Percentiles rank a stretch among this genome's conserved stretches.
Evolutionary conservation across 2,113 vertebrate species (phyloP).

Genomic region (Girardinichthys multiradiatus): DNA sequence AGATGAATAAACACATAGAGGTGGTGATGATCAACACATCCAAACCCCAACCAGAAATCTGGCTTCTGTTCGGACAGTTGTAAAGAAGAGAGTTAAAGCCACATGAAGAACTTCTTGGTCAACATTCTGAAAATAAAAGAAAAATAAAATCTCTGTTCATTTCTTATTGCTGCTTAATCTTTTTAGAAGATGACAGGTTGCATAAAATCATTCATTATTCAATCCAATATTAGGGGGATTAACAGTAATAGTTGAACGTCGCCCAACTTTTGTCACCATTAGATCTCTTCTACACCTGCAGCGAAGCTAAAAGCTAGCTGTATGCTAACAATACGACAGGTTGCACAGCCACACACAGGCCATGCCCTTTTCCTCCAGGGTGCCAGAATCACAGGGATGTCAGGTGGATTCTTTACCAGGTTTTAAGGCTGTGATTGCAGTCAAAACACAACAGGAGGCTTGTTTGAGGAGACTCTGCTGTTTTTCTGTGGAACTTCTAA

Average conservation of each 20-base stretch:
- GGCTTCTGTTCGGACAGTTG: too few relatives aligned
- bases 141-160: background rate
- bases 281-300: background rate
- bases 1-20: background rate
- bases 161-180: background rate
- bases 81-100: background rate
- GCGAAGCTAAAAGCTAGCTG: background rate
- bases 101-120: background rate
- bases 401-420: too few relatives aligned
- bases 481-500: too few relatives aligned
- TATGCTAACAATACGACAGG: background rate
- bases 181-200: background rate
- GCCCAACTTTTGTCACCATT: too few relatives aligned
- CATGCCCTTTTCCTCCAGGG: too few relatives aligned
- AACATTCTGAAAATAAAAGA: background rate
- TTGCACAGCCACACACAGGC: background rate
- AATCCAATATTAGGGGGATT: background rate
- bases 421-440: too few relatives aligned
- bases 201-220: background rate
- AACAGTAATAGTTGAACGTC: too few relatives aligned
- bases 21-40: background rate
- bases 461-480: too few relatives aligned
- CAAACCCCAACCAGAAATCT: background rate
- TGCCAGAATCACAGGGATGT: too few relatives aligned
- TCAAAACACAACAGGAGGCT: too few relatives aligned